Evolutionary conservation across 2,113 vertebrate genomes (phyloP).

Genomic region (Hypanus sabinus): DNA sequence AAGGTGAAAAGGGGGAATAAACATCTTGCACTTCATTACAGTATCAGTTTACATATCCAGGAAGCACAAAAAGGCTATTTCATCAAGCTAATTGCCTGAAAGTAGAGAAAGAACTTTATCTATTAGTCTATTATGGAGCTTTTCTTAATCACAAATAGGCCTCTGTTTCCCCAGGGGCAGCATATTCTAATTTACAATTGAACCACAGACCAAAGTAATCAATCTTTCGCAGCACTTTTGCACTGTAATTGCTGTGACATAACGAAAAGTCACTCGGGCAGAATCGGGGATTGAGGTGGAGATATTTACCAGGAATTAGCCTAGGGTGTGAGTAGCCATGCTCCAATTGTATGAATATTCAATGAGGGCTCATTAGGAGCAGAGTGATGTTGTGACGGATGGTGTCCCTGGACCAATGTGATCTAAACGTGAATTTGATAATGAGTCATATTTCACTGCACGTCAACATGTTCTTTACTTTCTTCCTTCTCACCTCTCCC

Average conservation of each 20-base stretch:
- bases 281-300: slow-evolving; percentile 60
- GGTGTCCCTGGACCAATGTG: slow-evolving; percentile 66
- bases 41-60: slow-evolving; percentile 86
- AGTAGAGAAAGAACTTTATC: slow-evolving; percentile 92
- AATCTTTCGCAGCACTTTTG: slow-evolving; percentile 88
- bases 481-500: slow-evolving; percentile 19
- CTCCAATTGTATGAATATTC: slow-evolving; percentile 67
- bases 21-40: slow-evolving; percentile 81
- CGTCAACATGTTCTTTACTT: slow-evolving; percentile 52
- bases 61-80: slow-evolving; percentile 77
- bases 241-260: slow-evolving; percentile 88
- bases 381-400: slow-evolving; percentile 72
- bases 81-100: slow-evolving; percentile 99
- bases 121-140: slow-evolving; percentile 88
- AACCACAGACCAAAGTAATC: slow-evolving; percentile 98
- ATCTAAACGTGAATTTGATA: slow-evolving; percentile 79
- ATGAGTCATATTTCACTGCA: slow-evolving; percentile 75
- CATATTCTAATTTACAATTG: slow-evolving; percentile 99
- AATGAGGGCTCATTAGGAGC: slow-evolving; percentile 73
- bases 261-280: slow-evolving; percentile 67
- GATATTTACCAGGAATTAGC: slow-evolving; percentile 59
- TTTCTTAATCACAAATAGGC: slow-evolving; percentile 99
- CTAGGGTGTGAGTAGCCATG: slow-evolving; percentile 41
- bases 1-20: slow-evolving; percentile 89
- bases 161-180: slow-evolving; percentile 83